These are phyloP conservation scores for Lateolabrax maculatus DNA, from an alignment of 2,797 vertebrate species.

Conservation along the genomic window DNA sequence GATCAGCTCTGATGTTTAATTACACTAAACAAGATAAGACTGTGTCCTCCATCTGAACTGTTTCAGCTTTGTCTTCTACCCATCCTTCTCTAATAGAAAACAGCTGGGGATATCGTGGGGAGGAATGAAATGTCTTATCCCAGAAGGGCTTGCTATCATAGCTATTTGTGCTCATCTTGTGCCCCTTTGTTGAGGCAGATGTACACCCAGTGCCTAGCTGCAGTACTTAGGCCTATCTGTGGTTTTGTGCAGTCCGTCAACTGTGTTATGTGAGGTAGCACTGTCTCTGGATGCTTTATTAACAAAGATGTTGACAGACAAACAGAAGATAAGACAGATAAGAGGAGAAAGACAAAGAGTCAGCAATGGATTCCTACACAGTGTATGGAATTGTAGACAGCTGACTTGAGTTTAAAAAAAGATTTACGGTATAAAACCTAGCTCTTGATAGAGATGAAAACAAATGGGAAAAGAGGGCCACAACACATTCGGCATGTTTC, in stretches of 20 bases:
- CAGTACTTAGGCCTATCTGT: constrained; percentile 41
- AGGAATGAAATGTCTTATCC: constrained; percentile 44
- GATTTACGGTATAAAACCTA: constrained; percentile 12
- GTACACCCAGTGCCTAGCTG: constrained; percentile 6
- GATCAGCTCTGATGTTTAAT: constrained; percentile 65
- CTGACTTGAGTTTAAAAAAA: constrained; percentile 13
- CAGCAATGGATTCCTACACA: neutral
- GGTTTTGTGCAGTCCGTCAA: constrained; percentile 27
- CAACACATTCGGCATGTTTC: constrained; percentile 12
- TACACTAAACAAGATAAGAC: constrained; percentile 57
- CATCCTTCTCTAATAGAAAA: constrained; percentile 41
- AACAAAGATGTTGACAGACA: constrained; percentile 37
- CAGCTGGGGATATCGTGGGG: constrained; percentile 31
- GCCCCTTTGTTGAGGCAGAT: constrained; percentile 37
- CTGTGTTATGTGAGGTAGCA: neutral
- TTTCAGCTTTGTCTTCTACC: constrained; percentile 36
- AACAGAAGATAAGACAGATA: constrained; percentile 14
- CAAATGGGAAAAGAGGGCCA: constrained; percentile 24
- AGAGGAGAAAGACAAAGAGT: constrained; percentile 14
- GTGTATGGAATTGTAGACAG: neutral
- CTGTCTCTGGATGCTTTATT: constrained; percentile 39
- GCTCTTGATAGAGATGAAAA: constrained; percentile 44
- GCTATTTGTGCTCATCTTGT: constrained; percentile 35
- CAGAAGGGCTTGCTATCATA: constrained; percentile 37
- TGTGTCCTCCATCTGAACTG: constrained; percentile 36